phyloP scores from a whole-genome alignment of 23 tunicate species.

The Diplosoma virens region DNA sequence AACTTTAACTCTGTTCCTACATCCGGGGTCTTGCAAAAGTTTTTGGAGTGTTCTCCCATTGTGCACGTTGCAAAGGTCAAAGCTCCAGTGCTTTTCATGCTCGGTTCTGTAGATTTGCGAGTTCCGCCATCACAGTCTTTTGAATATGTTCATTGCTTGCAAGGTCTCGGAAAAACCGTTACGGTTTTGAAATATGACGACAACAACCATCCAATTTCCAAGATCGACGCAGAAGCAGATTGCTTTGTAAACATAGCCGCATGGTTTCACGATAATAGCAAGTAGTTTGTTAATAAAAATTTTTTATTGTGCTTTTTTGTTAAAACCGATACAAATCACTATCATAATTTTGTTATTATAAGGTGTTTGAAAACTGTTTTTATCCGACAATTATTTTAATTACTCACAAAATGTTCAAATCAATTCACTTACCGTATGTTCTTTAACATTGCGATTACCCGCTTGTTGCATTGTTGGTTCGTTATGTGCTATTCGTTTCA shows the following conservation, averaged over 20 bases:
- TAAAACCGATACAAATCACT: too few relatives aligned
- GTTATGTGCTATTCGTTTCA: too few relatives aligned
- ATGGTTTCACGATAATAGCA: slow-evolving; percentile 52
- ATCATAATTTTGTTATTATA: too few relatives aligned
- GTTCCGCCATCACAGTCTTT: slow-evolving; percentile 81
- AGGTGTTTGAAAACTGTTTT: too few relatives aligned
- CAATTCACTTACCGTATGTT: too few relatives aligned
- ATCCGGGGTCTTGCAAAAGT: neutral
- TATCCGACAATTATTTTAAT: too few relatives aligned
- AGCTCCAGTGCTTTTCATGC: slow-evolving; percentile 71
- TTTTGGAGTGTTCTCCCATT: slow-evolving; percentile 77
- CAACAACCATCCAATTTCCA: slow-evolving; percentile 69
- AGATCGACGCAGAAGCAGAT: slow-evolving; percentile 80
- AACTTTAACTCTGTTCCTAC: slow-evolving; percentile 9
- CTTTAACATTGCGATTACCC: too few relatives aligned
- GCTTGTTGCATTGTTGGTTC: too few relatives aligned
- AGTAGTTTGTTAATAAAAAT: neutral
- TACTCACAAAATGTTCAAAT: too few relatives aligned
- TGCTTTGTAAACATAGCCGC: slow-evolving; percentile 77
- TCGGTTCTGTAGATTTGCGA: slow-evolving; percentile 71
- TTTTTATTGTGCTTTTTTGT: neutral
- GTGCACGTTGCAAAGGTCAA: slow-evolving; percentile 43
- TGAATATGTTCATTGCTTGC: slow-evolving; percentile 45
- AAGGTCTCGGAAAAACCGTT: slow-evolving; percentile 43
- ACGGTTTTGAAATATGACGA: slow-evolving; percentile 47